These are phyloP conservation scores for Polydesmus complanatus DNA, from an alignment of 2,888 invertebrate genomes.

Conservation along the genomic window DNA sequence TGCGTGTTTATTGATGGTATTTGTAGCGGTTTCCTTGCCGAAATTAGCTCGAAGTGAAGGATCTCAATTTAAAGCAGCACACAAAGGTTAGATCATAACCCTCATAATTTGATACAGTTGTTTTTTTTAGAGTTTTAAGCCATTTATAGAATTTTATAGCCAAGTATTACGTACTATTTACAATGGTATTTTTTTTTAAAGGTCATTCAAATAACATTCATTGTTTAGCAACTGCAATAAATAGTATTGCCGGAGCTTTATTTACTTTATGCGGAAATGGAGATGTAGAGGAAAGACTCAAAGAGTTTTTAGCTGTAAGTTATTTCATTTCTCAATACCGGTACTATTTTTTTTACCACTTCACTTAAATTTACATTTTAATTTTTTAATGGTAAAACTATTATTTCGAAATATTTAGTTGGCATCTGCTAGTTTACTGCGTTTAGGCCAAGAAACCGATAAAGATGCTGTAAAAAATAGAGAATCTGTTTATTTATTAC, in stretches of 20 bases:
- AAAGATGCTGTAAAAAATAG: slow-evolving; percentile 85
- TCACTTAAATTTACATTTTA: slow-evolving; percentile 9
- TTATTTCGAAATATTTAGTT: slow-evolving; percentile 37
- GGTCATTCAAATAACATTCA: slow-evolving; percentile 99
- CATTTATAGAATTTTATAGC: background rate
- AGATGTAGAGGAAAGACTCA: slow-evolving; percentile 94
- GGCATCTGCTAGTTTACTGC: slow-evolving; percentile 85
- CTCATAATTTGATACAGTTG: background rate
- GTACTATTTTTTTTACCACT: background rate
- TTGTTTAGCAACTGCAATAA: slow-evolving; percentile 92
- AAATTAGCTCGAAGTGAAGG: slow-evolving; percentile 80
- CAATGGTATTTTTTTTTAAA: slow-evolving; percentile 33
- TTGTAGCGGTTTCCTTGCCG: slow-evolving; percentile 94
- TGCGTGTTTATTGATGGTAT: slow-evolving; percentile 94
- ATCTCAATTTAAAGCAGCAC: slow-evolving; percentile 43
- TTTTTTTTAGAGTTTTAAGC: background rate
- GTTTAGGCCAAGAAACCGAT: slow-evolving; percentile 89
- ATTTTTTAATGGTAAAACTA: background rate
- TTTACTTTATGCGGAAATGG: slow-evolving; percentile 92
- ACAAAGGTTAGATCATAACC: slow-evolving; percentile 10
- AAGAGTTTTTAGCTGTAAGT: slow-evolving; percentile 64
- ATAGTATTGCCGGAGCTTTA: slow-evolving; percentile 87
- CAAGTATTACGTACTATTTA: background rate
- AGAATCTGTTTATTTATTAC: slow-evolving; percentile 88
- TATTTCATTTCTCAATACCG: background rate